Percentiles rank a stretch among this genome's conserved stretches.
These are phyloP conservation scores for Megaleporinus macrocephalus DNA, from an alignment of 2,113 vertebrate species.

Conservation along the genomic window DNA sequence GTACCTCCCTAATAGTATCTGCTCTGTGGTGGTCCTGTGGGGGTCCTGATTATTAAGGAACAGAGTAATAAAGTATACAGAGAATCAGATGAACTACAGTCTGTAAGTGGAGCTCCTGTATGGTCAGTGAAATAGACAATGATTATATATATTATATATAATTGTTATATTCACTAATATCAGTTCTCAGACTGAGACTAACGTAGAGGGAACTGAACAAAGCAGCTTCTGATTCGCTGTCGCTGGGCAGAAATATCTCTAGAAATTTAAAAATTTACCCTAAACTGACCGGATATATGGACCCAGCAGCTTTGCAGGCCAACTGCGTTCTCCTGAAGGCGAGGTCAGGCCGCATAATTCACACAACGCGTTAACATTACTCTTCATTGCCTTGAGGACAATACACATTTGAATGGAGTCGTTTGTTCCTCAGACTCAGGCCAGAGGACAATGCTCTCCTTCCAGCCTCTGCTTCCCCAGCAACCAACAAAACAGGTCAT, in stretches of 20 bases:
- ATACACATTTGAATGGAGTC: constrained; percentile 17
- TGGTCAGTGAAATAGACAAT: too few relatives aligned
- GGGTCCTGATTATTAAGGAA: too few relatives aligned
- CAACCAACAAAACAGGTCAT: constrained; percentile 8
- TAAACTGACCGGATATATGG: not conserved
- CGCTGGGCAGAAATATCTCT: not conserved
- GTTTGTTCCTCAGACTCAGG: not conserved
- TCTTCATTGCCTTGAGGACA: constrained; percentile 7
- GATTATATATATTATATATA: too few relatives aligned
- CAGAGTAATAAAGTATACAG: too few relatives aligned
- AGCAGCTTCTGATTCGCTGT: not conserved
- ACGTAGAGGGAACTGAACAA: not conserved
- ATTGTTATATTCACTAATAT: too few relatives aligned
- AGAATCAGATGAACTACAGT: too few relatives aligned
- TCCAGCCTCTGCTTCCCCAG: constrained; percentile 22
- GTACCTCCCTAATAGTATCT: too few relatives aligned
- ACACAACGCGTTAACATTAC: constrained; percentile 11
- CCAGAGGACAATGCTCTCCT: constrained; percentile 7
- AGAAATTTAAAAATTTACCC: not conserved
- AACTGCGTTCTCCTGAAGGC: not conserved
- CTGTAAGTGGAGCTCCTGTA: too few relatives aligned
- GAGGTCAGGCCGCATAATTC: not conserved
- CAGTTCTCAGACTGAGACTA: too few relatives aligned
- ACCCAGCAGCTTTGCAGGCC: not conserved
- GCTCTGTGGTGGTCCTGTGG: too few relatives aligned